Base-by-base conservation (phyloP, 2,113 vertebrate genomes). In the Maccullochella peelii region DNA sequence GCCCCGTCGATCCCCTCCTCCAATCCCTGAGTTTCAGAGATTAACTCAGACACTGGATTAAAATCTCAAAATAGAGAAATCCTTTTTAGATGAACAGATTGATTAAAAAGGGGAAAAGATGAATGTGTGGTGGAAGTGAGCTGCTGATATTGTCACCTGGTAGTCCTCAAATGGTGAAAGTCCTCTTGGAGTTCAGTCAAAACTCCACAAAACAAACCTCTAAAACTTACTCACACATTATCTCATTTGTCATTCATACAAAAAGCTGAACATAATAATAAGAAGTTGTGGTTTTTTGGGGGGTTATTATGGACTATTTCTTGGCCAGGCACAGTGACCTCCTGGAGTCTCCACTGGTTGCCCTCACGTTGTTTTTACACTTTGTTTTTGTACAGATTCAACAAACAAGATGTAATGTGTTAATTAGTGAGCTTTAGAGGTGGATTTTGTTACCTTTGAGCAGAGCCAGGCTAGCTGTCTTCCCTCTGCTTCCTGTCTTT, bases 21-120 rank as follows among this genome's bases (percentile, higher is more conserved):
- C 93, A 93, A 93, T 94, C 93, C 86, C 88, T 49, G 84, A 83
- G 73, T 90, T 89, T 82, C 89, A 93, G 91, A 95, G 94, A 95
- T 95, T 95, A 95, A 92, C 92, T 92, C 92, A 73, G 83, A 88
- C 87, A 58, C 86, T 84, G 95, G 94, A 95, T 95, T 95, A 95
- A 94, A 95, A 91, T 88, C 92, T 94, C 89, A 90, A 94, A 95
- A 94, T 92, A 94, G 93, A 94, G 93, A 95, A 95, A 95, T 95
- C 92, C 92, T 92, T 94, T 94, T 92, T 88, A 92, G 92, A 93
- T 88, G 85, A 88, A 88, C 82, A 84, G 89, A 87, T 89, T 94
- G 93, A 95, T 93, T 93, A 93, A 93, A 95, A 91, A 50, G 65
- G 80, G 81, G 82, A 2, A 83, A 86, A 73, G 80, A 79, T 82